Conservation (phyloP, 2,113 vertebrate genomes). For the Micronycteris hirsuta region DNA sequence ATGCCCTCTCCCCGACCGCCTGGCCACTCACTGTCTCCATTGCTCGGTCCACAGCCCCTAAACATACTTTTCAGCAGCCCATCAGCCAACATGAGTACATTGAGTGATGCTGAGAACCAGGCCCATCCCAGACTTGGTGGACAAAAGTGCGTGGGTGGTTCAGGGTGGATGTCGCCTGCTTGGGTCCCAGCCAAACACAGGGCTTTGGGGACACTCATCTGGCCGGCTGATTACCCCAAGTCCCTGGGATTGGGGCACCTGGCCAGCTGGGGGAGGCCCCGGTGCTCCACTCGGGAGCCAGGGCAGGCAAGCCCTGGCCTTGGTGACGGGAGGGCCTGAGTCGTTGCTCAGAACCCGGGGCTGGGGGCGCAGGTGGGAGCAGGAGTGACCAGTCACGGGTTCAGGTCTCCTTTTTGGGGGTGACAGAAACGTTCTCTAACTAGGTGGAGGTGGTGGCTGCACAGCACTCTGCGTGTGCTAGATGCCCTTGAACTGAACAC, state of each 20-base stretch:
- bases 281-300: too few relatives aligned
- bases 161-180: not conserved
- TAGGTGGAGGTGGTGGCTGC: accelerated
- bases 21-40: not conserved
- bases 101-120: not conserved
- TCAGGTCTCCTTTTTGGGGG: not conserved
- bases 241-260: not conserved
- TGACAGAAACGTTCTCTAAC: not conserved
- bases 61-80: not conserved
- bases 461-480: accelerated
- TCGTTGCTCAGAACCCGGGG: not conserved
- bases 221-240: not conserved
- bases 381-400: not conserved
- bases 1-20: not conserved
- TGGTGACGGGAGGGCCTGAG: not conserved
- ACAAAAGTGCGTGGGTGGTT: not conserved
- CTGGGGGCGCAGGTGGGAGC: not conserved
- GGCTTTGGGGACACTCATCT: not conserved
- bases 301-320: not conserved
- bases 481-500: accelerated
- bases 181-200: not conserved
- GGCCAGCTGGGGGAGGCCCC: not conserved
- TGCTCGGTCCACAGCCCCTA: accelerated
- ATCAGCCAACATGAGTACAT: not conserved
- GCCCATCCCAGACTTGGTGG: accelerated